Base-by-base conservation (phyloP, 2,797 vertebrate genomes). In the Lagorchestes hirsutus region DNA sequence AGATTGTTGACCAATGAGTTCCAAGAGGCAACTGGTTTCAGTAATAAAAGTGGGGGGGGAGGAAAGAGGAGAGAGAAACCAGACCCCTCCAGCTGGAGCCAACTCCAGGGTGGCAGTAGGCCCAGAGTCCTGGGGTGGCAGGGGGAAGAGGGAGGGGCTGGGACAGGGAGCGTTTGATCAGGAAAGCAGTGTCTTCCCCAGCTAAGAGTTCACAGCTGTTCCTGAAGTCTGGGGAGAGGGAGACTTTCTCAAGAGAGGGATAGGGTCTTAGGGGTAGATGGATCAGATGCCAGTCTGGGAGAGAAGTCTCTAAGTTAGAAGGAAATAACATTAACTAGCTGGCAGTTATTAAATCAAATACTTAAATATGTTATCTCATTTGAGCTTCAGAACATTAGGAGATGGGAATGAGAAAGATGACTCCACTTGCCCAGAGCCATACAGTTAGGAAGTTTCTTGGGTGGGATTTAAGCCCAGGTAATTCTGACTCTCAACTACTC, bases 1-100 rank as follows among this genome's bases (percentile, higher is more conserved):
- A 2, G 0, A 0, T 94, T 54, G 93, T 96, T 93, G 92, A 95
- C 92, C 96, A 46, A 55, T 31, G 28, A 91, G 95, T 87, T 67
- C 93, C 96, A 94, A 55, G 58, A 95, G 96, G 98, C 97, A 97
- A 98, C 94, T 93, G 92, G 95, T 93, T 94, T 50, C 40, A 96
- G 95, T 1, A 97, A 97, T 98, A 97, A 97, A 96, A 90, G 90
- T 40, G 31, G 54, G 57, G 90, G 90, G 87, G 92, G 57, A 91
- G 95, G 40, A 0, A 95, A 95, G 93, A 95, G 90, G 91, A 94
- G 96, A 97, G 59, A 97, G 95, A 98, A 98, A 97, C 95, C 95
- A 98, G 97, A 97, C 93, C 82, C 94, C 16, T 59, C 91, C 91
- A 95, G 55, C 90, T 56, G 82, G 50, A 95, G 96, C 94, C 95